phyloP scores from a whole-genome alignment of 1,140 invertebrate species.

The Centruroides vittatus region DNA sequence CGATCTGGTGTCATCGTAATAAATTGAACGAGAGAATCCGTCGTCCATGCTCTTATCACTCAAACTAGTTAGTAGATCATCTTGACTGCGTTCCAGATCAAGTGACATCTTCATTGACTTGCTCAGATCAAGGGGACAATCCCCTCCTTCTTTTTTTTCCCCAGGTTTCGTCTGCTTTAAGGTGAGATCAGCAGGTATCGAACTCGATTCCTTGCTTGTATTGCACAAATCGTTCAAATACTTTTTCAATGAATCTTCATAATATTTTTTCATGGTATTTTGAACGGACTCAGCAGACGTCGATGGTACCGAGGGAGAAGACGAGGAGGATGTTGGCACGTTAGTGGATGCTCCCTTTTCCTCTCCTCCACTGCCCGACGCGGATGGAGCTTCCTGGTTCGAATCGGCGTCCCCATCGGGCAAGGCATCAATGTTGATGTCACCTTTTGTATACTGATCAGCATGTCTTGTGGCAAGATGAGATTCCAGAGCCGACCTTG shows the following conservation, averaged over 20 bases:
- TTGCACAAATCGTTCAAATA: constrained; percentile 64
- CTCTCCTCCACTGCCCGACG: too few relatives aligned
- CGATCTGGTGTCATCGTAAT: constrained; percentile 26
- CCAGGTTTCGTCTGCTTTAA: constrained; percentile 9
- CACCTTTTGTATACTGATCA: constrained; percentile 76
- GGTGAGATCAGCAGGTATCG: constrained; percentile 23
- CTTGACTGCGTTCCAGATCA: constrained; percentile 8
- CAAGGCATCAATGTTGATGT: constrained; percentile 82
- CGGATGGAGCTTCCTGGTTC: constrained; percentile 45
- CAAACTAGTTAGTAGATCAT: constrained; percentile 12
- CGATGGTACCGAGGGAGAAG: constrained; percentile 2
- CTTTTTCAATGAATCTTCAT: constrained; percentile 81
- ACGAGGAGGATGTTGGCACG: background rate
- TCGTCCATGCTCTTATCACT: constrained; percentile 19
- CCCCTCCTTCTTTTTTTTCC: constrained; percentile 24
- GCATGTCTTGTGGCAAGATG: constrained; percentile 85
- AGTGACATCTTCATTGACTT: constrained; percentile 12
- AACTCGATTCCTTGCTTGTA: background rate
- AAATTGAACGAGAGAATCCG: constrained; percentile 9
- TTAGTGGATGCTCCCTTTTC: background rate
- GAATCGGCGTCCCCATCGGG: constrained; percentile 45
- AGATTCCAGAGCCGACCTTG: constrained; percentile 84
- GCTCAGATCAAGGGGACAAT: constrained; percentile 73
- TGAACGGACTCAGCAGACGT: constrained; percentile 5
- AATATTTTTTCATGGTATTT: constrained; percentile 60